Percentiles rank a stretch among this genome's conserved stretches.
Conservation (phyloP, 2,888 invertebrate genomes). For the Drosophila formosana region DNA sequence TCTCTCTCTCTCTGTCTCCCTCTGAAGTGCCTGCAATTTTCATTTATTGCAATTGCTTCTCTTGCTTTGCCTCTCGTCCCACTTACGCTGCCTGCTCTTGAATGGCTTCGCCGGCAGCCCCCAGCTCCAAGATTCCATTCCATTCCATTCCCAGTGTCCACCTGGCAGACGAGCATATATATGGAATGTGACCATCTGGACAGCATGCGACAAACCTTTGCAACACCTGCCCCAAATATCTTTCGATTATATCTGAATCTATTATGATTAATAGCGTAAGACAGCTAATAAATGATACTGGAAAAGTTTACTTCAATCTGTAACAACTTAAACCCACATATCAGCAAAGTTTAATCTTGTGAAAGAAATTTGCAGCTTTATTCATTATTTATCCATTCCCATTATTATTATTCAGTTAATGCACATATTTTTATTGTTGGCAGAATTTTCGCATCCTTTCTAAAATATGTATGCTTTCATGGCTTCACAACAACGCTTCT, state of each 20-base stretch:
- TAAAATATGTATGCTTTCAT: background rate
- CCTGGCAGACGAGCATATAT: conserved; percentile 22
- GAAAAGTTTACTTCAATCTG: background rate
- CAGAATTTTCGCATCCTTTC: background rate
- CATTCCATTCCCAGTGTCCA: conserved; percentile 7
- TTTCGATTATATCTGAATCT: background rate
- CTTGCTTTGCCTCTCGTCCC: conserved; percentile 33
- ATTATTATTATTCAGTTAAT: too few relatives aligned
- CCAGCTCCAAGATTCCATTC: conserved; percentile 2
- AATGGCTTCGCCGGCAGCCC: conserved; percentile 54
- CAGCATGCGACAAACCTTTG: conserved; percentile 30
- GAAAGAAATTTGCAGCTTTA: too few relatives aligned
- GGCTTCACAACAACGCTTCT: background rate
- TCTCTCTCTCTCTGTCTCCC: conserved; percentile 22
- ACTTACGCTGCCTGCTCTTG: conserved; percentile 56
- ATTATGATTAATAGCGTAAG: background rate
- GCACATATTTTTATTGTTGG: too few relatives aligned
- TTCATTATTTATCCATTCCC: too few relatives aligned
- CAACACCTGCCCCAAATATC: background rate
- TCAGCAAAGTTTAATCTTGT: background rate
- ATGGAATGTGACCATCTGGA: conserved; percentile 57
- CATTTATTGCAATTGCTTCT: conserved; percentile 58
- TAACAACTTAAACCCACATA: background rate
- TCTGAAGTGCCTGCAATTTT: conserved; percentile 51
- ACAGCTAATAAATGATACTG: background rate